Base-by-base conservation (phyloP, 2,888 invertebrate species). In the Nomada flava region DNA sequence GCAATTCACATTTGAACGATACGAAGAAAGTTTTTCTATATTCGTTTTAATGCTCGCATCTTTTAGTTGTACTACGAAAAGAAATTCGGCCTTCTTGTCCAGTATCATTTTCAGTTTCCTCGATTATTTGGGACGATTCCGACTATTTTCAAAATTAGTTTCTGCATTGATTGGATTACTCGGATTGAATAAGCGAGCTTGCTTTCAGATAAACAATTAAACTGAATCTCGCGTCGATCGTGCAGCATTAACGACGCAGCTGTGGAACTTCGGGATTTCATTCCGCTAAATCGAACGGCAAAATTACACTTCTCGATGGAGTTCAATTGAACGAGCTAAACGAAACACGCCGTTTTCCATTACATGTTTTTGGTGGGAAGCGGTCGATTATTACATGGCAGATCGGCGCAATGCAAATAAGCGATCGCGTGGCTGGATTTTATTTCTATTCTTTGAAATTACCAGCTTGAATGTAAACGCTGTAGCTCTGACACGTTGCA, bases 251-350 rank as follows among this genome's bases (percentile, higher is more conserved):
- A 62, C 70, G 70, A 47, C 44, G 53, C 52, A 53, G 42, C 68
- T 44, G 52, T 29, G 59, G 18, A 26, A 15, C 65, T 23, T 53
- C 36, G 44, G 44, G 55, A 29, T 65, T 65, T 55, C 67, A 67
- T 79, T 71, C 47, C 50, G 70, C 18, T 44, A 67, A 78, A 78
- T 80, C 71, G 67, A 80, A 67, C 67, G 42, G 29, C 15, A 13
- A 67, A 76, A 77, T 71, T 68, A 52, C 78, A 36, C 55, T 72
- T 52, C 57, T 57, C 78, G 57, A 67, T 68, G 15, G 67, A 57
- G 62, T 80, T 80, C 55, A 68, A 80, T 80, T 42, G 71, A 67
- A 72, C 71, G 42, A 26, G 57, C 36, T 63, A 63, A 80, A 57
- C 57, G 67, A 70, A 53, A 70, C 76, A 76, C 64, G 52, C n/a